Base-by-base conservation (phyloP, 2,797 vertebrate genomes). In the Hephaestus fuliginosus region DNA sequence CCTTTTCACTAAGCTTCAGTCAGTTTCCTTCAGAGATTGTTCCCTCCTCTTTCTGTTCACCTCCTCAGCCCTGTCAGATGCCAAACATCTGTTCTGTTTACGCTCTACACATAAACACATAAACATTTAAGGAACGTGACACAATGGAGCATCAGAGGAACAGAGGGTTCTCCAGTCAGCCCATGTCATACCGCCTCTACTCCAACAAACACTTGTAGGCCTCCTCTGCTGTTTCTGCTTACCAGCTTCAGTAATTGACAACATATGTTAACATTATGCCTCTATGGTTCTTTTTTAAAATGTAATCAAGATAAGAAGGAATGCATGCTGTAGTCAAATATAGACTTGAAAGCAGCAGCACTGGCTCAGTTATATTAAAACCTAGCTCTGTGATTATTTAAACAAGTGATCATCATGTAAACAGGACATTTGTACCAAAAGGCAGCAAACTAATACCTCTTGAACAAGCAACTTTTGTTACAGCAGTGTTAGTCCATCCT, bases 221-320 rank as follows among this genome's bases (percentile, higher is more conserved):
- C 69, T 73, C 65, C 20, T 76, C 65, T 55, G 76, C 70, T 72
- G 80, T 61, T 67, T n/a, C 80, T 71, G 64, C 61, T 80, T 63
- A 46, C 22, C 43, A n/a, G 44, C 49, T 76, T 0, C 67, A 52
- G 36, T 74, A 85, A 82, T 76, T 14, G 72, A 43, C 57, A 62
- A 43, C 69, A 76, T 64, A 78, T 86, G 80, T 77, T 20, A 46
- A 20, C 60, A 75, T 69, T 28, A 3, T 33, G 44, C 60, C 61
- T 63, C 48, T 25, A 17, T 2, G 44, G 57, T 52, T 60, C 36
- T 70, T 56, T 33, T 73, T 70, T 11, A 44, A 60, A 80, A 22
- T 20, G 7, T 39, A 76, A 73, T 74, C 76, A 74, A 68, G 73
- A 30, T 51, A 33, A 48, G 17, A 20, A 64, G 72, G 2, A 68